Conservation (phyloP, 2,797 vertebrate genomes). For the Neoniphon sammara region DNA sequence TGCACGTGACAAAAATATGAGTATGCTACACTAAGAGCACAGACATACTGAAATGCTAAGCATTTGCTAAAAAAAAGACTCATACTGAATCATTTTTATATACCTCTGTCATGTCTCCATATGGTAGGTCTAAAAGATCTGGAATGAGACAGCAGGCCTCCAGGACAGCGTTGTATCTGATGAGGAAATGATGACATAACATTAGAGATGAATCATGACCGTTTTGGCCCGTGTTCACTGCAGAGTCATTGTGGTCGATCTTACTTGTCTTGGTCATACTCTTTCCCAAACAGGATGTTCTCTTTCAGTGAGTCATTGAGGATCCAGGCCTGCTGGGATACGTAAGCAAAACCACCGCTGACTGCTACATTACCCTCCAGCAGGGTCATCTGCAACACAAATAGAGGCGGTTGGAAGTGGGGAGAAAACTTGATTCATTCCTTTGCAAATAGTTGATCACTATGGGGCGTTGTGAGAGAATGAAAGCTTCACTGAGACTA, state of each 20-base stretch:
- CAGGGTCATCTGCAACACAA: constrained; percentile 83
- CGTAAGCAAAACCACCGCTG: constrained; percentile 82
- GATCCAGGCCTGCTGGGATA: constrained; percentile 89
- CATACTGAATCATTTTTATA: background rate
- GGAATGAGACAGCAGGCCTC: constrained; percentile 85
- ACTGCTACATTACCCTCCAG: constrained; percentile 84
- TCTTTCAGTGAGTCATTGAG: constrained; percentile 86
- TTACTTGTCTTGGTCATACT: constrained; percentile 82
- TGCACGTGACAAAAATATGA: too few relatives aligned
- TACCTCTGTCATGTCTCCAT: constrained; percentile 89
- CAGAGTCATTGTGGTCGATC: constrained; percentile 17
- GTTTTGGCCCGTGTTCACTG: background rate
- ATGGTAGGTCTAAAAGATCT: constrained; percentile 83
- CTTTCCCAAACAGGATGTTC: constrained; percentile 87
- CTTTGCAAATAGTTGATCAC: background rate
- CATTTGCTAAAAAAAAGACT: background rate
- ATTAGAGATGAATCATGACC: background rate
- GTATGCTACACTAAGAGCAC: background rate
- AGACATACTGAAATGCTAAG: background rate
- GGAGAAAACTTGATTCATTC: constrained; percentile 4
- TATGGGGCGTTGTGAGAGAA: background rate
- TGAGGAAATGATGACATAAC: constrained; percentile 23
- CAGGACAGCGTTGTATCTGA: constrained; percentile 82
- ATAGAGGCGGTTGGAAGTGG: constrained; percentile 12
- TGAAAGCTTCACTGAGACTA: background rate